These are phyloP conservation scores for Lepidotrigona ventralis DNA, from an alignment of 1,140 invertebrate genomes.

Conservation along the genomic window DNA sequence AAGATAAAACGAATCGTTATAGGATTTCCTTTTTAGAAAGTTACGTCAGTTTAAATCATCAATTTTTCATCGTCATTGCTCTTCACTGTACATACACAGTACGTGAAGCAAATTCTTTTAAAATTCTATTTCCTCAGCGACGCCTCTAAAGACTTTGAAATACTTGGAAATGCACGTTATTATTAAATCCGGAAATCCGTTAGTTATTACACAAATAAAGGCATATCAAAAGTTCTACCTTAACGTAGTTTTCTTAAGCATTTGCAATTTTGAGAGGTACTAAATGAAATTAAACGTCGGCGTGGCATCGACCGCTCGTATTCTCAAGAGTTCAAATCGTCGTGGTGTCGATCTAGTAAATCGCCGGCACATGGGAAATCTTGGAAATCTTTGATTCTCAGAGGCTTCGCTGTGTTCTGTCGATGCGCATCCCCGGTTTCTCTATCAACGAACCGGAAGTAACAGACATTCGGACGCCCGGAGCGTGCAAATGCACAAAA, in stretches of 20 bases:
- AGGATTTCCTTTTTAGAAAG: too few species aligned
- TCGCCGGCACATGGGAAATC: slow-evolving; percentile 59
- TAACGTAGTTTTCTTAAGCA: neutral
- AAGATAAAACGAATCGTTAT: too few species aligned
- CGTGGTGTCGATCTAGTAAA: slow-evolving; percentile 38
- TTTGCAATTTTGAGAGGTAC: neutral
- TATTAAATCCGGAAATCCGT: too few species aligned
- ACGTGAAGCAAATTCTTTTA: too few species aligned
- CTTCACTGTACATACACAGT: too few species aligned
- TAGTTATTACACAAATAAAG: too few species aligned
- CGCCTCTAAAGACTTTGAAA: too few species aligned
- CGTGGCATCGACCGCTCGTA: neutral
- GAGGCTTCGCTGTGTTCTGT: neutral
- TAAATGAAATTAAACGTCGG: slow-evolving; percentile 39
- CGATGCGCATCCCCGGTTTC: slow-evolving; percentile 41
- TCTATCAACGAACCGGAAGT: slow-evolving; percentile 17
- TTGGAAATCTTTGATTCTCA: slow-evolving; percentile 46
- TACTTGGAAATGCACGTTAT: too few species aligned
- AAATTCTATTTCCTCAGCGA: too few species aligned
- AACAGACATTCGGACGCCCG: slow-evolving; percentile 30
- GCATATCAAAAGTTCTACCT: too few species aligned
- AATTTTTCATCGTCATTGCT: too few species aligned
- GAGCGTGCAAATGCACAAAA: slow-evolving; percentile 4
- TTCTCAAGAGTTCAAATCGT: neutral
- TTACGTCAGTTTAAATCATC: too few species aligned